Evolutionary conservation across 2,797 vertebrate species (phyloP).

Genomic region (Florisuga fusca): DNA sequence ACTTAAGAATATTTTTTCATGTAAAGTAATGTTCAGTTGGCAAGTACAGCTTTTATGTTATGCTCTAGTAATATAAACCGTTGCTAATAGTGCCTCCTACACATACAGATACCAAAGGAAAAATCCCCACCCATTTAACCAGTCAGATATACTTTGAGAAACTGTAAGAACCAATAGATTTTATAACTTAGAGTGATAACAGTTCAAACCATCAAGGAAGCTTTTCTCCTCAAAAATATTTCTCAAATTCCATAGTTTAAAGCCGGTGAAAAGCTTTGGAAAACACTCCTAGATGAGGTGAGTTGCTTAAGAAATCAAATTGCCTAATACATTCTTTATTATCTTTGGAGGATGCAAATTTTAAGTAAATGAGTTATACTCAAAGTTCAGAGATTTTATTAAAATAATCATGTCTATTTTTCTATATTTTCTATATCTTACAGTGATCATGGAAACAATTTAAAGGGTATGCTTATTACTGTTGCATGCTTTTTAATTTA

Average conservation of each 20-base stretch:
- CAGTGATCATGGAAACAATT: neutral
- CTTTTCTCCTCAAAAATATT: constrained; percentile 16
- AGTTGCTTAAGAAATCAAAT: neutral
- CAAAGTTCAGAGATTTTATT: neutral
- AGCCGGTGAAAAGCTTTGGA: neutral
- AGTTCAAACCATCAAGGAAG: constrained; percentile 6
- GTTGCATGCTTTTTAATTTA: neutral
- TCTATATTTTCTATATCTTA: neutral
- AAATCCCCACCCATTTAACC: constrained; percentile 23
- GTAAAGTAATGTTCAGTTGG: constrained; percentile 42
- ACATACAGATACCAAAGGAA: constrained; percentile 30
- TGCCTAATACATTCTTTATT: neutral
- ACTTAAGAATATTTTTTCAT: constrained; percentile 26
- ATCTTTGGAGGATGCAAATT: neutral
- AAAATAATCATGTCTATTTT: neutral
- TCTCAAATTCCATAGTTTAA: constrained; percentile 12
- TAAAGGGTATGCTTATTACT: neutral
- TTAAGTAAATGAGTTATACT: neutral
- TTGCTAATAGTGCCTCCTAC: constrained; percentile 52
- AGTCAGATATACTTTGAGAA: constrained; percentile 38
- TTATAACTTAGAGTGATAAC: constrained; percentile 55
- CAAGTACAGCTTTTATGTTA: constrained; percentile 50
- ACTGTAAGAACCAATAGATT: constrained; percentile 10
- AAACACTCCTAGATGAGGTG: neutral
- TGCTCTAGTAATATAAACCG: neutral